Base-by-base conservation (phyloP, 2,113 vertebrate species). In the Phylloscopus whistleri region DNA sequence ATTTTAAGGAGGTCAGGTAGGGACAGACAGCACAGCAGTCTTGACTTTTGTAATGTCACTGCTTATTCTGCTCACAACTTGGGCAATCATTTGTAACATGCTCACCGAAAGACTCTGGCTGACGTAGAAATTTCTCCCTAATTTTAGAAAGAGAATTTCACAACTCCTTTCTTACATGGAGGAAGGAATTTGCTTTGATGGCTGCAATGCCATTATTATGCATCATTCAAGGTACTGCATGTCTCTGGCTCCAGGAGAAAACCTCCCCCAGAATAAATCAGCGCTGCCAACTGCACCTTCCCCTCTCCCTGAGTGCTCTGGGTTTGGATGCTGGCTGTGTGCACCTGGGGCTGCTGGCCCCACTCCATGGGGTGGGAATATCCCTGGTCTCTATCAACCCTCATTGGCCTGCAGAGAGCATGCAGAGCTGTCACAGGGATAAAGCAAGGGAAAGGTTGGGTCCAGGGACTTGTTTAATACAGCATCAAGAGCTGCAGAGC, bases 71-170 rank as follows among this genome's bases (percentile, higher is more conserved):
- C 94, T 94, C 88, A 79, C 39, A 90, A 18, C 78, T 84, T 60
- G 48, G 64, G 69, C 68, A 88, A 81, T 88, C 84, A 76, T 72
- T 96, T 86, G 44, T 73, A 90, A 94, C 2, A 0, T 1, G 2
- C 73, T 85, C 63, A 72, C 53, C 0, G 1, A 91, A 72, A 79
- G 90, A 76, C 72, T 84, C 52, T 53, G 77, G 79, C 55, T 70
- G 73, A 84, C 4, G 2, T 62, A 82, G 60, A 93, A 74, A 66
- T 82, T 90, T 88, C 15, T 76, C 64, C 77, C 84, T 94, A 94
- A 96, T 88, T 96, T 94, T 96, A 96, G 95, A 90, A 91, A 78
- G 33, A 81, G 56, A 58, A 77, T 84, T 92, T 96, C 95, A 91
- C 66, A 81, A 68, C 41, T 70, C 28, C 41, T 94, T 82, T 80